phyloP scores from a whole-genome alignment of 2,797 vertebrate species.

The Thalassophryne amazonica region DNA sequence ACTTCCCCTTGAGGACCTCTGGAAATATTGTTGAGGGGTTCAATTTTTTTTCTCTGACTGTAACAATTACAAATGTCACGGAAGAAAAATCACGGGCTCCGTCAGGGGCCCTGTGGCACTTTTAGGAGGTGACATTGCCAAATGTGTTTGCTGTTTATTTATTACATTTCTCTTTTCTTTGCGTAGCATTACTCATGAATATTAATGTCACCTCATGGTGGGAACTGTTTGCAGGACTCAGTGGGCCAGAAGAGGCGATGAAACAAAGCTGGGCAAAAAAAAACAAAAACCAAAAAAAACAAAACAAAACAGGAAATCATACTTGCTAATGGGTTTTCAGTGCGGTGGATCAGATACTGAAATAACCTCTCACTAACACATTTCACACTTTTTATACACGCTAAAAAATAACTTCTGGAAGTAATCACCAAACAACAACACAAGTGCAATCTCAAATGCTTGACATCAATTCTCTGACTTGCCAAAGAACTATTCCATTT shows the following conservation, averaged over 20 bases:
- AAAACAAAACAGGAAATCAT: conserved; percentile 29
- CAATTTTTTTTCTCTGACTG: conserved; percentile 74
- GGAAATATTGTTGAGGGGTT: conserved; percentile 77
- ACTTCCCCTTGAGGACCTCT: conserved; percentile 73
- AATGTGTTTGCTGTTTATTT: conserved; percentile 59
- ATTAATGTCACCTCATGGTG: conserved; percentile 56
- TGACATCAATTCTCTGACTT: conserved; percentile 11
- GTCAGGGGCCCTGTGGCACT: conserved; percentile 45
- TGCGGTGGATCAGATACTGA: conserved; percentile 17
- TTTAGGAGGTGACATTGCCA: conserved; percentile 58
- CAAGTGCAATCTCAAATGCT: conserved; percentile 27
- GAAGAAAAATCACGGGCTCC: conserved; percentile 76
- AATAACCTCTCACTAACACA: conserved; percentile 5
- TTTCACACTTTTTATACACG: background rate
- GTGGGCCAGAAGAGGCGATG: conserved; percentile 33
- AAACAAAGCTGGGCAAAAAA: conserved; percentile 34
- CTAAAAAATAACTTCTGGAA: background rate
- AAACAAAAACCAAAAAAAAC: too few species aligned
- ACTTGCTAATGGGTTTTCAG: conserved; percentile 15
- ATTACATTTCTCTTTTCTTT: conserved; percentile 43
- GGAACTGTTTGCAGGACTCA: conserved; percentile 50
- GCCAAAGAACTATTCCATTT: conserved; percentile 22
- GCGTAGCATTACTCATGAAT: conserved; percentile 60
- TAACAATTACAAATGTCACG: conserved; percentile 84
- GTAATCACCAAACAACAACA: background rate